A percentile compares a stretch with the other conserved stretches of the same genome.
phyloP scores from a whole-genome alignment of 2,797 vertebrate species.

The Onychomys leucogaster region DNA sequence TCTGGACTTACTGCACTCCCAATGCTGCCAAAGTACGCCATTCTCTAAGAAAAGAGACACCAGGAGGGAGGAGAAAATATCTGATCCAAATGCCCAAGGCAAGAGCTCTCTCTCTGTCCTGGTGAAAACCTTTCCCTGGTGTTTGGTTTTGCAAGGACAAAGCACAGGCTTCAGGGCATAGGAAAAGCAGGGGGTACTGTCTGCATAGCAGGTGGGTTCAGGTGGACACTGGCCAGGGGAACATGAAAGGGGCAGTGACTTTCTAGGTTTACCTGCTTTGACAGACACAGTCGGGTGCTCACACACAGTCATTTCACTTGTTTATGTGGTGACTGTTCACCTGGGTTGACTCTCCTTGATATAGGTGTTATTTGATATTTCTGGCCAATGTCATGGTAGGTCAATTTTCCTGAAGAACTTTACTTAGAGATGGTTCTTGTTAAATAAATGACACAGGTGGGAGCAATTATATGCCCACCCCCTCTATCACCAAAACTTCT shows the following conservation, averaged over 20 bases:
- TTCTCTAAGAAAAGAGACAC: neutral
- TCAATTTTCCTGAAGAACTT: conserved; percentile 17
- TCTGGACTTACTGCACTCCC: neutral
- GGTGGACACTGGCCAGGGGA: neutral
- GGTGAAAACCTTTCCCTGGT: neutral
- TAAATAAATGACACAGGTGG: neutral
- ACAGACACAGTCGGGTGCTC: neutral
- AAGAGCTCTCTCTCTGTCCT: neutral
- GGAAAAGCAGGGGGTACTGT: neutral
- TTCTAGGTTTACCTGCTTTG: neutral
- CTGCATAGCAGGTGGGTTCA: accelerated
- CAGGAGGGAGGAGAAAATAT: conserved; percentile 24
- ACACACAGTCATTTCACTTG: neutral
- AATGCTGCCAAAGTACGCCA: neutral
- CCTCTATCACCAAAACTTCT: neutral
- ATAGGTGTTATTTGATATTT: neutral
- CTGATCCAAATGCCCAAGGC: neutral
- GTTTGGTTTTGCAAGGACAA: conserved; percentile 7
- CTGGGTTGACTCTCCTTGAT: neutral
- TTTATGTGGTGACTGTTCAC: no score
- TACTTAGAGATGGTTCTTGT: neutral
- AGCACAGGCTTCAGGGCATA: accelerated
- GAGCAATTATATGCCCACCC: neutral
- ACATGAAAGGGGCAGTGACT: neutral
- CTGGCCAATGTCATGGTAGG: neutral